Evolutionary conservation across 2,888 invertebrate genomes (phyloP), one percentile per base, ranked within the genome.

Genomic region (Mamestra brassicae): DNA sequence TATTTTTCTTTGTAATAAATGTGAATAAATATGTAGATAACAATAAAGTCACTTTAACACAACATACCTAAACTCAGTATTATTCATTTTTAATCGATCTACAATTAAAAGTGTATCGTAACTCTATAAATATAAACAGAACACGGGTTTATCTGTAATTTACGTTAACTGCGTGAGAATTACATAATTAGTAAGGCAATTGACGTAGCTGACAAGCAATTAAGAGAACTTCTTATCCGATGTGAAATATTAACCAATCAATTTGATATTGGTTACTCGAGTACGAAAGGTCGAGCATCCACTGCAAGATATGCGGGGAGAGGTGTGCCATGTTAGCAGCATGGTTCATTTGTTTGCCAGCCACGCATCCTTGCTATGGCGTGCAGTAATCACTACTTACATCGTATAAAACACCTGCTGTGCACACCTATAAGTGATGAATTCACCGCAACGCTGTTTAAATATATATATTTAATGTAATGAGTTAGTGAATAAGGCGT

Each of bases 181-280:
- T 68, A n/a, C n/a, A 67, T 76, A 76, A 62, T 62, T 62, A 75
- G 38, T 15, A 62, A 34, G 3, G 11, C 47, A 69, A 79, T 54
- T 76, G 80, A 70, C 61, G 76, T 55, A 54, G 11, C 50, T 77
- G 62, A 73, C 72, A 67, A 62, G 77, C 69, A 81, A 81, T 81
- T 81, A 77, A 57, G 34, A 66, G 47, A 47, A 63, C 4, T 54
- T 63, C 34, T 67, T 77, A 80, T 81, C 77, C 13, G 4, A 57
- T 55, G 67, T 70, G 54, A 76, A 76, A 81, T 71, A 70, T 79
- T 26, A 58, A 55, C 58, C 66, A 70, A 67, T 76, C 47, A 70
- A 63, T 58, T 64, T 60, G 36, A 42, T 42, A 42, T 42, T 42
- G 7, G 42, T 42, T 42, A 42, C 42, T 6, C 6, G 6, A n/a